Evolutionary conservation across 2,113 vertebrate genomes (phyloP), one percentile per base, ranked within the genome.

Genomic region (Brevimyrus niger): DNA sequence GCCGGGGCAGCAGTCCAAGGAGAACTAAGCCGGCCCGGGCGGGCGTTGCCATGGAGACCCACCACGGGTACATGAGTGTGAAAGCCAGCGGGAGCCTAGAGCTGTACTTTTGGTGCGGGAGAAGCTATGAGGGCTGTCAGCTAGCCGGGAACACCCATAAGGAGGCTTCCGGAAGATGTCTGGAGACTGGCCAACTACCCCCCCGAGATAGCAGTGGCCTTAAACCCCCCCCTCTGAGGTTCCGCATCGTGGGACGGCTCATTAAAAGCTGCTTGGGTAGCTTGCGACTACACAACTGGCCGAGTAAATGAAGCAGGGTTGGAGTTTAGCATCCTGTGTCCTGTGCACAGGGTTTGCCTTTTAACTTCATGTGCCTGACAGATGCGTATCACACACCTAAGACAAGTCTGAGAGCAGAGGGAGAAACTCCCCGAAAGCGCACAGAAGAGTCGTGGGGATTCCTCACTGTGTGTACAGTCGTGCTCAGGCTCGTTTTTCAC

Each of bases 1-100:
- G 44, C 44, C 23, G n/a, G 88, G 88, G 86, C 90, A 88, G 88
- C 80, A 13, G 44, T 84, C 90, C 89, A 83, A 73, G 90, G 90
- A 92, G 89, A 90, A 88, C 88, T 69, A 5, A 53, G 47, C 83
- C 46, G 69, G 69, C 44, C 42, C 85, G 38, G 85, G 76, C 13
- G 51, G 69, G 3, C 19, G 90, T 87, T 87, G 65, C 89, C 86
- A 15, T 86, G 55, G 88, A 85, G 86, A 88, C 76, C 35, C 46
- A 21, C 48, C 87, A 86, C 21, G 88, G 53, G 35, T 2, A 23
- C n/a, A 69, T 6, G 53, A 31, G 85, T 31, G 53, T 55, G 47
- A n/a, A 69, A 88, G 53, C 53, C 73, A 61, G 65, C 42, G 35
- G 73, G 27, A 55, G 90, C 38, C 85, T 50, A 44, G 42, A 82